Percentiles rank a stretch among this genome's conserved stretches.
These are phyloP conservation scores for Neopipo cinnamomea DNA, from an alignment of 2,113 vertebrate genomes.

Conservation along the genomic window DNA sequence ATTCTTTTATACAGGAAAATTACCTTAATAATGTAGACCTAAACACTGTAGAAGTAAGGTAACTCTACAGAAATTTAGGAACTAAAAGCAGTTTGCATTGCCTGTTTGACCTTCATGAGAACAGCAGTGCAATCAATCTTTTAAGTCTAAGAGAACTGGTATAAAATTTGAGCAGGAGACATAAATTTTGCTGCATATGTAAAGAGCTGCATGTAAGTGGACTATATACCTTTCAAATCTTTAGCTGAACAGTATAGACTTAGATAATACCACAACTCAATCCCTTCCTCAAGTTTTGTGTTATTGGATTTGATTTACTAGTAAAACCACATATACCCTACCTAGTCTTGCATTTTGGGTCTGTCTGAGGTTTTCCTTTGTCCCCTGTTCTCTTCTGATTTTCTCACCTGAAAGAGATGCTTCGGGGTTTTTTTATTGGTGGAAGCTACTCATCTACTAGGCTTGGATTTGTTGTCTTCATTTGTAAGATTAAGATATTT, in stretches of 20 bases:
- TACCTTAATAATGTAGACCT: not conserved
- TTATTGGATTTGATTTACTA: not conserved
- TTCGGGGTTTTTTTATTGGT: not conserved
- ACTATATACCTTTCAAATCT: not conserved
- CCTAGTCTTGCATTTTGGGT: not conserved
- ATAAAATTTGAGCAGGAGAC: constrained; percentile 16
- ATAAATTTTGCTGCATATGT: constrained; percentile 36
- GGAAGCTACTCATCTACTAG: not conserved
- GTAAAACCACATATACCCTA: not conserved
- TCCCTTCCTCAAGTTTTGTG: not conserved
- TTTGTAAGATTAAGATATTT: not conserved
- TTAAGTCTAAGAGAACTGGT: not conserved
- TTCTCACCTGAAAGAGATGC: not conserved
- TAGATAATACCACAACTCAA: constrained; percentile 6
- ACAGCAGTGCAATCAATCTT: constrained; percentile 4
- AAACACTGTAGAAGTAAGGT: not conserved
- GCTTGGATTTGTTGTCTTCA: not conserved
- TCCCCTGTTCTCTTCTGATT: not conserved
- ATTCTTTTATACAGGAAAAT: not conserved
- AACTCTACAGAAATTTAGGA: not conserved
- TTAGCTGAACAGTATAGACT: not conserved
- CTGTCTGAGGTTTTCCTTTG: not conserved
- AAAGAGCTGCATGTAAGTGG: constrained; percentile 20
- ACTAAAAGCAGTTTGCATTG: not conserved
- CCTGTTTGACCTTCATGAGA: constrained; percentile 24